Evolutionary conservation across 2,888 invertebrate genomes (phyloP), one percentile per base, ranked within the genome.

Genomic region (Cephus sareptanus): DNA sequence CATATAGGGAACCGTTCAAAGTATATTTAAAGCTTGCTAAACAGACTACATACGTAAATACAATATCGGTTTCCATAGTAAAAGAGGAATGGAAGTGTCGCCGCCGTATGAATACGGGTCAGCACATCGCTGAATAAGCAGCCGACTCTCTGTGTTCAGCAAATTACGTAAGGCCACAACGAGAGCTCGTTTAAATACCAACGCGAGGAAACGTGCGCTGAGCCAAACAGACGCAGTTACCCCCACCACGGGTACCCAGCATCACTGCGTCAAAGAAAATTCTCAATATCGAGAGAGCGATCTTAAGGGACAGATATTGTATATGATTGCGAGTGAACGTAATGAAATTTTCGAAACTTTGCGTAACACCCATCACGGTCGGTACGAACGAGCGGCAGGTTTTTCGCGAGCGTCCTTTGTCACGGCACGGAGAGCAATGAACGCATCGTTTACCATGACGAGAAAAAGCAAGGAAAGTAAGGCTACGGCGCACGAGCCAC

Each of bases 81-180:
- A 85, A 85, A 85, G 83, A 85, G 83, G 84, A 84, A 83, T 73
- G 76, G 75, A 85, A 82, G 81, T 87, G 85, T 85, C 85, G 85
- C 81, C 78, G 69, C 81, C 78, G 69, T 79, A 82, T 79, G 85
- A 87, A 90, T 90, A 89, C 88, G 83, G 90, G 90, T 90, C 90
- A 90, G 87, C 86, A 85, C 88, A 86, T 87, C 83, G 89, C 89
- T 89, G 90, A 90, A 88, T 88, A 89, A 90, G 89, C 89, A 85
- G 84, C 81, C 83, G 77, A 81, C 84, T 86, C 81, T 83, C 84
- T 82, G 75, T 83, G 84, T 85, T 86, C 81, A 88, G 86, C 84
- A 84, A 89, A 88, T 90, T 89, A 89, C 88, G 88, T 89, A 89
- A 90, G 89, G 83, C 85, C 85, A 86, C 85, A 88, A 89, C 86